Conservation (phyloP, 2,888 invertebrate genomes). For the Bugula neritina region DNA sequence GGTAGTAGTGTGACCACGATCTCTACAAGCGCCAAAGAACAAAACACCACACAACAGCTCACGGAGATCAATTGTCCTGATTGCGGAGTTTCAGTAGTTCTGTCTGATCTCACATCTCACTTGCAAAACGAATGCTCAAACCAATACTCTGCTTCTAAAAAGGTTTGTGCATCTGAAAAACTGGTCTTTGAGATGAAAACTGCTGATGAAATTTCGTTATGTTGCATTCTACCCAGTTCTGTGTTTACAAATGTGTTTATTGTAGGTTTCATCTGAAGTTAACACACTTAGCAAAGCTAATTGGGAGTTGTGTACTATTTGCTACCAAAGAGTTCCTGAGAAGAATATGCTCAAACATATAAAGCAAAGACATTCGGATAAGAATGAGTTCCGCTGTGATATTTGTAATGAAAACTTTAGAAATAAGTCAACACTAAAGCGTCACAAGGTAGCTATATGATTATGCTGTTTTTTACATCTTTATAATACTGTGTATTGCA, state of each 20-base stretch:
- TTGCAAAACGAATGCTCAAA: constrained; percentile 13
- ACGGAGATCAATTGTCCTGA: constrained; percentile 24
- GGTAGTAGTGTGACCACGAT: background rate
- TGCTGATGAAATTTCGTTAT: no score
- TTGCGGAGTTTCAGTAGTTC: background rate
- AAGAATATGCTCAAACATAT: background rate
- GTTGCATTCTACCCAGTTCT: no score
- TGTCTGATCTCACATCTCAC: constrained; percentile 1
- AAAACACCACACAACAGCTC: background rate
- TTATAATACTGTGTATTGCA: no score
- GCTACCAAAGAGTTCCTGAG: background rate
- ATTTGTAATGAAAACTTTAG: constrained; percentile 19
- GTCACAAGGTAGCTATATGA: constrained; percentile 3
- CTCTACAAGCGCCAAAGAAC: background rate
- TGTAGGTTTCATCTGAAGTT: no score
- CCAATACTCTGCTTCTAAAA: background rate
- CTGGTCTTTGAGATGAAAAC: no score
- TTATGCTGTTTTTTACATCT: no score
- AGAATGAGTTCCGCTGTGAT: background rate
- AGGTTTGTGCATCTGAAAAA: background rate
- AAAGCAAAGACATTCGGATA: background rate
- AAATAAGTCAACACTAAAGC: constrained; percentile 9
- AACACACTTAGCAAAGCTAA: background rate
- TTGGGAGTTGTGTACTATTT: background rate
- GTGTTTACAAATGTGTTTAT: no score